Conservation (phyloP, 1,140 invertebrate species). For the Ganaspis sp. region DNA sequence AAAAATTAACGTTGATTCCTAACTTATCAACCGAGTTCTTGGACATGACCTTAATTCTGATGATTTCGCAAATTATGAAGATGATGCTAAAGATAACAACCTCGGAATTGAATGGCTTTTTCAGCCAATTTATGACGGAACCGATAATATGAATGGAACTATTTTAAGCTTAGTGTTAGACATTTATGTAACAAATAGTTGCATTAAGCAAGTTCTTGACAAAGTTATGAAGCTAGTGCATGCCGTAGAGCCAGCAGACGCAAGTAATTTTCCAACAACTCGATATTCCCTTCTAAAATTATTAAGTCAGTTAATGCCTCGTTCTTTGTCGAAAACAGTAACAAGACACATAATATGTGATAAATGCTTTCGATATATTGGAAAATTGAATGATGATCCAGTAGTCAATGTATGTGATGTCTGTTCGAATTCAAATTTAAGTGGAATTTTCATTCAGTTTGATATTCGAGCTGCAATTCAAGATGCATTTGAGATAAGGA, state of each 20-base stretch:
- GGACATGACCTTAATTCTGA: no score
- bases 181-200: neutral
- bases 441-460: conserved; percentile 34
- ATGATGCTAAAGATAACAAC: neutral
- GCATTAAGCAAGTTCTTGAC: neutral
- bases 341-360: conserved; percentile 47
- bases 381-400: neutral
- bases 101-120: neutral
- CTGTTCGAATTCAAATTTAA: conserved; percentile 36
- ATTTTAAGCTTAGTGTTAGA: neutral
- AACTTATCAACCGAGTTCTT: no score
- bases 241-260: conserved; percentile 28
- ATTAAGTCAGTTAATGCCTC: neutral
- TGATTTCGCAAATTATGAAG: no score
- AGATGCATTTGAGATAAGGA: conserved; percentile 30
- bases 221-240: neutral
- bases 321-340: neutral
- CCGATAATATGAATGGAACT: neutral
- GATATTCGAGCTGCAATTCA: conserved; percentile 37
- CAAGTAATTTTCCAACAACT: conserved; percentile 40
- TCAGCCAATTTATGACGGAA: neutral
- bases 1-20: no score
- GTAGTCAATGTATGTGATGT: conserved; percentile 11
- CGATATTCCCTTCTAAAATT: conserved; percentile 34
- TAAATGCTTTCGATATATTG: conserved; percentile 41